Percentiles rank a stretch among this genome's conserved stretches.
Conservation (phyloP, 2,797 vertebrate species). For the Podargus strigoides region DNA sequence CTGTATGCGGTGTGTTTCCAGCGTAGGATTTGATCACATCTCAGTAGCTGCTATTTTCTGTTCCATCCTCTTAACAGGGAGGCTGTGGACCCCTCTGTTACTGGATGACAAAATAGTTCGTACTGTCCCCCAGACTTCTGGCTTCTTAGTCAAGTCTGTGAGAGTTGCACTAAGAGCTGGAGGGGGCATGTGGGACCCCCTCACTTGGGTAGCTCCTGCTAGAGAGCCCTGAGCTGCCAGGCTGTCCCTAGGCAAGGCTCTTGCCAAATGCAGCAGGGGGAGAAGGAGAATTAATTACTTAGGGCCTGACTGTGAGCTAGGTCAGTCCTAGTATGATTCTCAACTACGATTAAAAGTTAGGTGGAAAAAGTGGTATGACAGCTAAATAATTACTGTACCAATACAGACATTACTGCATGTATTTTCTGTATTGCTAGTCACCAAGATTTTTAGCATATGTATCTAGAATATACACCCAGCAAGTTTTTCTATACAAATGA, state of each 20-base stretch:
- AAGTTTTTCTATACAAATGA: background rate
- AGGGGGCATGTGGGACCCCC: accelerated
- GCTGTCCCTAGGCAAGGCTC: background rate
- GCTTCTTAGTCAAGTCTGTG: background rate
- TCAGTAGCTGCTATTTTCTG: background rate
- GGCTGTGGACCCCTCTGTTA: background rate
- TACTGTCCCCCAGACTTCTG: background rate
- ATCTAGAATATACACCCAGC: background rate
- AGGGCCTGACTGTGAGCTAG: background rate
- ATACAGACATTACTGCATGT: background rate
- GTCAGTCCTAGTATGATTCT: background rate
- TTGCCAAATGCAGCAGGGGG: background rate
- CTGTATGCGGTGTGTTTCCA: background rate
- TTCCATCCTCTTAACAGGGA: background rate
- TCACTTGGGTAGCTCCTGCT: background rate
- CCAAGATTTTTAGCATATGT: background rate
- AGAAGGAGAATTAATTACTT: background rate
- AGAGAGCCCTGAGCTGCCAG: background rate
- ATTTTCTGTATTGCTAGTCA: background rate
- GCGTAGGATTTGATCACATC: background rate
- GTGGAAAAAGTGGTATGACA: background rate
- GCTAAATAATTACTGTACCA: background rate
- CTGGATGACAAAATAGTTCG: background rate
- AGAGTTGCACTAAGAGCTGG: background rate
- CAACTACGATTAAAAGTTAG: background rate